Conservation (phyloP, 2,888 invertebrate genomes). For the Neoscelio sp. region DNA sequence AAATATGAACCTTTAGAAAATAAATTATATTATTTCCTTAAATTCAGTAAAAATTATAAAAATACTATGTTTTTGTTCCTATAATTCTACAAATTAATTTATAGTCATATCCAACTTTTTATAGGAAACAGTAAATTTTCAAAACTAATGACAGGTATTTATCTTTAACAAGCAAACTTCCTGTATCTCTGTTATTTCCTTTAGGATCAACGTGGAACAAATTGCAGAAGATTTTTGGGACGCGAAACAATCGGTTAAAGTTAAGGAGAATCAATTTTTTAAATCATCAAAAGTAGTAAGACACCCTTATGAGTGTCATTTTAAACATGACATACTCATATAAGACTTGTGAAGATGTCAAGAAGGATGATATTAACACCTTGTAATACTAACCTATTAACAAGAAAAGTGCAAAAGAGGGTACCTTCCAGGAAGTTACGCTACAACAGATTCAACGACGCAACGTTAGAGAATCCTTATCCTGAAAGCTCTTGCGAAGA, state of each 20-base stretch:
- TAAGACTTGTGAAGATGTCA: constrained; percentile 18
- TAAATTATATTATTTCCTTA: no score
- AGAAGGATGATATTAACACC: constrained; percentile 17
- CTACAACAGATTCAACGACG: constrained; percentile 48
- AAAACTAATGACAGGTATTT: background rate
- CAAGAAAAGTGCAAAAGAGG: constrained; percentile 40
- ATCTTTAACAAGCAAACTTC: background rate
- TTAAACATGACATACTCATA: constrained; percentile 19
- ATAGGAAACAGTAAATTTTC: no score
- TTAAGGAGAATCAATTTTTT: constrained; percentile 11
- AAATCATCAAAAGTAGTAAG: background rate
- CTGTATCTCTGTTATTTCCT: background rate
- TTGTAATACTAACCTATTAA: constrained; percentile 18
- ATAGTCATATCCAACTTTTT: no score
- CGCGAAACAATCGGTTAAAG: background rate
- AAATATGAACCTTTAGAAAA: no score
- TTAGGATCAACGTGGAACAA: constrained; percentile 17
- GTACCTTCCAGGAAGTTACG: constrained; percentile 16
- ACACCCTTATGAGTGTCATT: constrained; percentile 1
- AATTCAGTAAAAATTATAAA: no score
- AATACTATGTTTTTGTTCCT: no score
- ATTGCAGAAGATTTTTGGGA: constrained; percentile 7
- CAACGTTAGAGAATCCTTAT: constrained; percentile 51
- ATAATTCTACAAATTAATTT: no score
- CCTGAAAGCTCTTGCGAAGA: constrained; percentile 43